Base-by-base conservation (phyloP, 35 echinoderm and acorn worm species). In the Diadema setosum region DNA sequence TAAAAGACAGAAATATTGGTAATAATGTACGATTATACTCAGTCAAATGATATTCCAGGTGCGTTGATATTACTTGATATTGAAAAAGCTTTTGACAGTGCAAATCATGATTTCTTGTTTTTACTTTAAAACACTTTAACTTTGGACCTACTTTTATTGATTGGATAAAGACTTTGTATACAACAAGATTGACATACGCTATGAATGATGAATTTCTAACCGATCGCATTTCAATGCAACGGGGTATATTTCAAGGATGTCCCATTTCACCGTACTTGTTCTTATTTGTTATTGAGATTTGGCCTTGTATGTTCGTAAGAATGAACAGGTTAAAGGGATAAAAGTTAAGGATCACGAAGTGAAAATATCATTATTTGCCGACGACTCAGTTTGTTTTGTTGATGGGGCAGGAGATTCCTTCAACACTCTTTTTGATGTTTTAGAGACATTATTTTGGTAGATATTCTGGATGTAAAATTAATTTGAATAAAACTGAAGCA, bases 41-140 rank as follows among this genome's bases (percentile, higher is more conserved):
- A 14, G 46, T 65, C 29, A 25, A n/a, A n/a, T n/a, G n/a, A n/a
- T n/a, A n/a, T n/a, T n/a, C n/a, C n/a, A n/a, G n/a, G n/a, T n/a
- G n/a, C n/a, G n/a, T n/a, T n/a, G n/a, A n/a, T n/a, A n/a, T n/a
- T n/a, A n/a, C n/a, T n/a, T n/a, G n/a, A n/a, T n/a, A n/a, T n/a
- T n/a, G n/a, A n/a, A n/a, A n/a, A n/a, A n/a, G n/a, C n/a, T n/a
- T n/a, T n/a, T n/a, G n/a, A n/a, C n/a, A n/a, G n/a, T n/a, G n/a
- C n/a, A n/a, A n/a, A n/a, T n/a, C n/a, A n/a, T n/a, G n/a, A 31
- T 87, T 75, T 87, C 41, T 9, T 20, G 17, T 76, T 23, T 43
- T 45, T 2, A 39, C 39, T 67, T 83, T 83, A 48, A 83, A 83
- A 56, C 41, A 83, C 16, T 56, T 83, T 26, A 83, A 83, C 52